Base-by-base conservation (phyloP, 2,888 invertebrate genomes). In the Aporophyla lueneburgensis region DNA sequence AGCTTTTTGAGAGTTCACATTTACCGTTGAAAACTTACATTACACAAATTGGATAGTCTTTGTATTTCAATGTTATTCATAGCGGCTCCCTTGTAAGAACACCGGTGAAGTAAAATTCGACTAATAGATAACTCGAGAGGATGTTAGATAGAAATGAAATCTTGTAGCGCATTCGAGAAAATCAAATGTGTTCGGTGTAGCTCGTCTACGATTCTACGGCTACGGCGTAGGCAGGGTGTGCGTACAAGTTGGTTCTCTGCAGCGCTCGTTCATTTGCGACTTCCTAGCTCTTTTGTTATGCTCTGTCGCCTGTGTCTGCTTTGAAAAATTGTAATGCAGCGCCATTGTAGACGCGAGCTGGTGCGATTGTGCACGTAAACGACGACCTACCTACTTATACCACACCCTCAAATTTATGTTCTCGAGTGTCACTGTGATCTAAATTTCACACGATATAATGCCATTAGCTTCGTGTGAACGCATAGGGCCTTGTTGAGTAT, bases 321-420 rank as follows among this genome's bases (percentile, higher is more conserved):
- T 94, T 95, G 95, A 95, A 96, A 96, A 96, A 96, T 95, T 96
- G 96, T 96, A 94, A 95, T 95, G 94, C 94, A 93, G 93, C 94
- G 91, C 93, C 91, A 94, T 94, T 95, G 96, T 95, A 93, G 92
- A 93, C 91, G 89, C 93, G 92, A 92, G 92, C 91, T 92, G 92
- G 92, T 88, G 92, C 93, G 93, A 94, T 95, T 95, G 94, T 94
- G 93, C 93, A 89, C 89, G 87, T 91, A 90, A 89, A 87, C 84
- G 87, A 89, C 87, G 87, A 89, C 76, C 87, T 83, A 86, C 81
- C 87, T 85, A 85, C 79, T 83, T 84, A 86, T 85, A 84, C 80
- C 83, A 86, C 89, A 84, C 83, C 80, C 81, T 87, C 84, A 84
- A 91, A 93, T 93, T 92, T 93, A 91, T 89, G 82, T 86, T 84